These are phyloP conservation scores for Xanthia icteritia DNA, from an alignment of 2,888 invertebrate species.

Conservation along the genomic window DNA sequence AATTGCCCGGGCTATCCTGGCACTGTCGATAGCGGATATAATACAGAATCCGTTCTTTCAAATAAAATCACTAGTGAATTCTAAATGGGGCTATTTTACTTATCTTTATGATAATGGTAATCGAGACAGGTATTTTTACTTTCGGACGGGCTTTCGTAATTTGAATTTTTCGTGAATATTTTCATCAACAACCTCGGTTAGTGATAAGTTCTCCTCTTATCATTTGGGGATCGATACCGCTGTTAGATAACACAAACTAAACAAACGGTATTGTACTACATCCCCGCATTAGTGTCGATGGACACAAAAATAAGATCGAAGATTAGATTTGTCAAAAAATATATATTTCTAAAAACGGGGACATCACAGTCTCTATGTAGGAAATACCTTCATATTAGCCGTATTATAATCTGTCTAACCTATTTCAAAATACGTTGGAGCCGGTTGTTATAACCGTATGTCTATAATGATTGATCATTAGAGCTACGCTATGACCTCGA, in stretches of 20 bases:
- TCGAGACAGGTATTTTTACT: background rate
- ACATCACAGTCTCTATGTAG: background rate
- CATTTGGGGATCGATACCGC: conserved; percentile 5
- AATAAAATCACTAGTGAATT: background rate
- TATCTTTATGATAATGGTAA: background rate
- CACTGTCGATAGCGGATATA: background rate
- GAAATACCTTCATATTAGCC: background rate
- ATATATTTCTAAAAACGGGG: background rate
- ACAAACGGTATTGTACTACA: background rate
- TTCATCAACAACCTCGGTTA: background rate
- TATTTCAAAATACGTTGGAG: too few species aligned
- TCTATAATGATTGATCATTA: background rate
- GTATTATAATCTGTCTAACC: background rate
- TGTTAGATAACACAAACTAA: background rate
- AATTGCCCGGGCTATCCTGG: too few species aligned
- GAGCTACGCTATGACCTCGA: background rate
- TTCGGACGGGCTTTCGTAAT: background rate
- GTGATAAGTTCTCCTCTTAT: background rate
- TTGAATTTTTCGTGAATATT: background rate
- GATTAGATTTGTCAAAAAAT: background rate
- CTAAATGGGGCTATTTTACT: background rate
- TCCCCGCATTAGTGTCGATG: background rate
- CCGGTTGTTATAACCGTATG: background rate
- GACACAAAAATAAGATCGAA: background rate
- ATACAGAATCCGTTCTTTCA: background rate